A percentile compares a stretch with the other conserved stretches of the same genome.
phyloP scores from a whole-genome alignment of 2,797 vertebrate genomes.

The Gephyroberyx darwinii region DNA sequence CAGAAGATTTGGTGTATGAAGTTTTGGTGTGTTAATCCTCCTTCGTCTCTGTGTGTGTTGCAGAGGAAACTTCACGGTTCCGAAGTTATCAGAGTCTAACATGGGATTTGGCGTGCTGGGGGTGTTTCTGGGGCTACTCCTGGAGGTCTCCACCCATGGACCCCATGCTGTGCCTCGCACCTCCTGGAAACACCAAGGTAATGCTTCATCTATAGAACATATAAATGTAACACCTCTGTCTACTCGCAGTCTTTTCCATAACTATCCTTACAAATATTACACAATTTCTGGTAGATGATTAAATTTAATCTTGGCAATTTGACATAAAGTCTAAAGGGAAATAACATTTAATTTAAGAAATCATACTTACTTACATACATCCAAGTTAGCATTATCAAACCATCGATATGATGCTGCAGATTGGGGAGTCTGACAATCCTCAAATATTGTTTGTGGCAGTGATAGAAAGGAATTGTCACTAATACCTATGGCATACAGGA shows the following conservation, averaged over 20 bases:
- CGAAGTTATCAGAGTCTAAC: slow-evolving; percentile 75
- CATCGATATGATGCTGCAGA: background rate
- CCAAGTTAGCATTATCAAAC: too few species aligned
- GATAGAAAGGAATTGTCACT: too few species aligned
- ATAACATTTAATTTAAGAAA: background rate
- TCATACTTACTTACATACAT: too few species aligned
- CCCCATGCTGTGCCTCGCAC: slow-evolving; percentile 87
- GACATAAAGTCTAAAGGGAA: too few species aligned
- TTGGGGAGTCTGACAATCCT: background rate
- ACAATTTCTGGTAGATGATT: slow-evolving; percentile 10
- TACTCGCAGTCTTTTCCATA: background rate
- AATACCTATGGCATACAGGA: background rate
- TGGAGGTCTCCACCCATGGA: slow-evolving; percentile 86
- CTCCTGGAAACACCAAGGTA: slow-evolving; percentile 93
- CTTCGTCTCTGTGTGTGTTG: slow-evolving; percentile 16
- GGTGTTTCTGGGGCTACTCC: slow-evolving; percentile 81
- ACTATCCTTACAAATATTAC: background rate
- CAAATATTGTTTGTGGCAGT: background rate
- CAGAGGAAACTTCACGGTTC: slow-evolving; percentile 85
- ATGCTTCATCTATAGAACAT: slow-evolving; percentile 22
- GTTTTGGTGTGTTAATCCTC: background rate
- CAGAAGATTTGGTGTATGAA: background rate
- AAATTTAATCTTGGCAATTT: background rate
- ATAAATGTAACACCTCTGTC: background rate
- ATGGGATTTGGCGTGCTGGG: slow-evolving; percentile 82